phyloP scores from a whole-genome alignment of 2,797 vertebrate species.

The Rhadinocentrus ornatus region DNA sequence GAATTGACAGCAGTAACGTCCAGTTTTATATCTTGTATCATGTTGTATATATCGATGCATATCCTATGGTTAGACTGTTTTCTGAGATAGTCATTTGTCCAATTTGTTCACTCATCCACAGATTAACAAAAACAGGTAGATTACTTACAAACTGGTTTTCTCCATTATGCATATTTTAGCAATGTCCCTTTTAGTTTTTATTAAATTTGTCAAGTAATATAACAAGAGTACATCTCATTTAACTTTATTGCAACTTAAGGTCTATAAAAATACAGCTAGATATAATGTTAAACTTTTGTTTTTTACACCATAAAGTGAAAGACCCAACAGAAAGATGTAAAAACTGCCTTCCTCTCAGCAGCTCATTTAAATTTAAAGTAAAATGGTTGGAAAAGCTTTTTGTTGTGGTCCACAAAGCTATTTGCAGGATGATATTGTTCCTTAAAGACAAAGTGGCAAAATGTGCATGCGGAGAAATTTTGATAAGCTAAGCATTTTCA shows the following conservation, averaged over 20 bases:
- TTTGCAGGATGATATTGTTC: slow-evolving; percentile 75
- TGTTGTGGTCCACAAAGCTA: slow-evolving; percentile 59
- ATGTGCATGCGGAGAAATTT: slow-evolving; percentile 72
- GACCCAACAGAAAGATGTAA: background rate
- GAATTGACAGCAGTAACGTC: slow-evolving; percentile 9
- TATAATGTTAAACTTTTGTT: background rate
- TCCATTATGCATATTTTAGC: slow-evolving; percentile 18
- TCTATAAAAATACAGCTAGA: background rate
- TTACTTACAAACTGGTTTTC: slow-evolving; percentile 20
- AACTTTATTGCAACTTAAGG: background rate
- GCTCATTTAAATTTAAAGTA: slow-evolving; percentile 63
- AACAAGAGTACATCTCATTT: background rate
- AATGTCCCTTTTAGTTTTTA: background rate
- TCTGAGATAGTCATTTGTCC: slow-evolving; percentile 27
- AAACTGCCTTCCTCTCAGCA: slow-evolving; percentile 18
- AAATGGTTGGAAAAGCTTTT: slow-evolving; percentile 50
- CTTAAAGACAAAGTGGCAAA: slow-evolving; percentile 75
- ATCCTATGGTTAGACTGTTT: slow-evolving; percentile 8
- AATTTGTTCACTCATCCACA: slow-evolving; percentile 2
- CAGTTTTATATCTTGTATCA: slow-evolving; percentile 28
- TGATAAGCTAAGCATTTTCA: slow-evolving; percentile 77
- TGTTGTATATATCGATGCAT: slow-evolving; percentile 17
- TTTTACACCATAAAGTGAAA: background rate
- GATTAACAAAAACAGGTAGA: slow-evolving; percentile 25
- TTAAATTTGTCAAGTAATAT: background rate